These are phyloP conservation scores for Porites rus DNA, from an alignment of 92 coral and sea anemone species.

Conservation along the genomic window DNA sequence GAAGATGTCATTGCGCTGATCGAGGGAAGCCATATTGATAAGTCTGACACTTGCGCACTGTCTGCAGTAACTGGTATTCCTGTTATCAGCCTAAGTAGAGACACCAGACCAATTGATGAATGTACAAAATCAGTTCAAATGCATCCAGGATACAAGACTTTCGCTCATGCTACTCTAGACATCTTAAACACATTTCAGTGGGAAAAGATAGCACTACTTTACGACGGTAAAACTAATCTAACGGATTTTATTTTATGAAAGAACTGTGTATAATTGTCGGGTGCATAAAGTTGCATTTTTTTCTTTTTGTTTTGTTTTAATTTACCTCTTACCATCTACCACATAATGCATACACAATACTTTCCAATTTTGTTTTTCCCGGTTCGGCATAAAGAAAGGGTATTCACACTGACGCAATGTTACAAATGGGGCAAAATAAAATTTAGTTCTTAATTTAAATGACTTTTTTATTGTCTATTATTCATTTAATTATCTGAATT, in stretches of 20 bases:
- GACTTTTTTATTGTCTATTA: background rate
- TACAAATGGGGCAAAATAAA: no score
- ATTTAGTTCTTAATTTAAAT: no score
- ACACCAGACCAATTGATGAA: background rate
- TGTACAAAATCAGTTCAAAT: slow-evolving; percentile 53
- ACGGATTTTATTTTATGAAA: background rate
- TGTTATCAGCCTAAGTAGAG: slow-evolving; percentile 30
- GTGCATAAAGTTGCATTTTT: no score
- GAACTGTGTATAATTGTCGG: background rate
- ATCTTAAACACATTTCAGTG: slow-evolving; percentile 57
- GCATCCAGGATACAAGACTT: slow-evolving; percentile 56
- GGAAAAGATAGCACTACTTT: slow-evolving; percentile 57
- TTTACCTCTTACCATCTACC: no score
- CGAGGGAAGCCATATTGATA: slow-evolving; percentile 17
- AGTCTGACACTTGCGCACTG: slow-evolving; percentile 37
- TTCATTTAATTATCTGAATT: background rate
- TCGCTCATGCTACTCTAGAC: slow-evolving; percentile 57
- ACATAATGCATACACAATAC: no score
- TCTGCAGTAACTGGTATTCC: slow-evolving; percentile 53
- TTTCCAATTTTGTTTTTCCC: no score
- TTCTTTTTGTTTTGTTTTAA: no score
- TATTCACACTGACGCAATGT: no score
- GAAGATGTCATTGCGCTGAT: slow-evolving; percentile 32
- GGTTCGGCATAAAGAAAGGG: no score
- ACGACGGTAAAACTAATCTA: slow-evolving; percentile 37